Percentiles rank a stretch among this genome's conserved stretches.
These are phyloP conservation scores for Haemorhous mexicanus DNA, from an alignment of 2,113 vertebrate species.

Conservation along the genomic window DNA sequence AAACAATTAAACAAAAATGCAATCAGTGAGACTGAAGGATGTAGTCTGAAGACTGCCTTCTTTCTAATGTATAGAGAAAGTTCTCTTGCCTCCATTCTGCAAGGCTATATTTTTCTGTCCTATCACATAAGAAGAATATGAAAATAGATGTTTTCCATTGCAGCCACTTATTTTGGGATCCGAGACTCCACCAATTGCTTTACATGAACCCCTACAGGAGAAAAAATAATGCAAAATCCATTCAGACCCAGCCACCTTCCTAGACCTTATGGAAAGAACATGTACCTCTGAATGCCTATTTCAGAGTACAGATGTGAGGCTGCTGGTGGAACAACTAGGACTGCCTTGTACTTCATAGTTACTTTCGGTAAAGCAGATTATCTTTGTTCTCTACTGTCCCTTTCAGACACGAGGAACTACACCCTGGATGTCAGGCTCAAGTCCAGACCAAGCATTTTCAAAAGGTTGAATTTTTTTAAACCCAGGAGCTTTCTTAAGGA, in stretches of 20 bases:
- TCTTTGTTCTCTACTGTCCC: not conserved
- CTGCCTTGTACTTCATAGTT: not conserved
- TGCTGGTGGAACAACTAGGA: not conserved
- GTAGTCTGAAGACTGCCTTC: not conserved
- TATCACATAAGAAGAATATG: not conserved
- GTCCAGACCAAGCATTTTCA: not conserved
- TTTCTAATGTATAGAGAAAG: not conserved
- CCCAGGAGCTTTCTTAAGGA: not conserved
- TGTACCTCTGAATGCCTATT: not conserved
- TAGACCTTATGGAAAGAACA: not conserved
- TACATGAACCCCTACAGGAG: not conserved
- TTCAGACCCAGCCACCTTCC: not conserved
- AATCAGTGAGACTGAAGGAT: not conserved
- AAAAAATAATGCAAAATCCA: slow-evolving; percentile 21
- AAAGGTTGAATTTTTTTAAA: not conserved
- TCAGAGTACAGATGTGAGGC: not conserved
- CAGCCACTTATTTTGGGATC: not conserved
- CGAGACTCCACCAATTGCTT: not conserved
- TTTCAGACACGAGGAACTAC: not conserved
- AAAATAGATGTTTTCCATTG: not conserved
- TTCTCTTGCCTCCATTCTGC: not conserved
- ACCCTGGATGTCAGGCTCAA: not conserved
- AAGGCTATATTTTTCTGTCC: not conserved
- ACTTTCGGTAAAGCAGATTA: not conserved
- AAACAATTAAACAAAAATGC: not conserved